Conservation (phyloP, 2,113 vertebrate species). For the Lasiurus borealis region DNA sequence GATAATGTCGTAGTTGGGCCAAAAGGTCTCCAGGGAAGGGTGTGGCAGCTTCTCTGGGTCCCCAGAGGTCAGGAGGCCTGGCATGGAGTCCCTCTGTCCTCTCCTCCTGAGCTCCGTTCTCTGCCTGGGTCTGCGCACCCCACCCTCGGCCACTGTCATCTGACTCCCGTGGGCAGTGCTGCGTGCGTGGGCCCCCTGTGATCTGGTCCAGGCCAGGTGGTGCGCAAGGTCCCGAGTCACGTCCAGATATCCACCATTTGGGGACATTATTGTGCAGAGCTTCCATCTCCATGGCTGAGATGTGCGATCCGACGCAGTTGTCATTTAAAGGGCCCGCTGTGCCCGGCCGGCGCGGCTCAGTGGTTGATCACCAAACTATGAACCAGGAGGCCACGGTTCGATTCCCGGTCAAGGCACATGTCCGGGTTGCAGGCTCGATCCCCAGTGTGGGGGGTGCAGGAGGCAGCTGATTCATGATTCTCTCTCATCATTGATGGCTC, state of each 20-base stretch:
- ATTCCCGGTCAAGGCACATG: too few relatives aligned
- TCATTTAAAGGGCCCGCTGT: neutral
- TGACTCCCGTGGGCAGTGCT: neutral
- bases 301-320: neutral
- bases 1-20: slow-evolving; percentile 62
- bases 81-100: neutral
- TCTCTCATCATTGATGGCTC: too few relatives aligned
- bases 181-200: neutral
- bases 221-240: neutral
- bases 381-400: too few relatives aligned
- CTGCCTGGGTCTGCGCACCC: neutral
- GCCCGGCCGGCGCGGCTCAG: too few relatives aligned
- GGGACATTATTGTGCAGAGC: neutral
- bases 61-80: neutral
- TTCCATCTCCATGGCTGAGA: neutral
- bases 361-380: too few relatives aligned
- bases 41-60: neutral
- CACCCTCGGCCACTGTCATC: neutral
- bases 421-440: too few relatives aligned
- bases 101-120: neutral
- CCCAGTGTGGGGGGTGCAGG: too few relatives aligned
- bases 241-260: neutral
- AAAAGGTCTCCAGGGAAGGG: slow-evolving; percentile 61
- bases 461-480: too few relatives aligned
- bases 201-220: neutral